Base-by-base conservation (phyloP, 2,888 invertebrate genomes). In the Sepioteuthis lessoniana region DNA sequence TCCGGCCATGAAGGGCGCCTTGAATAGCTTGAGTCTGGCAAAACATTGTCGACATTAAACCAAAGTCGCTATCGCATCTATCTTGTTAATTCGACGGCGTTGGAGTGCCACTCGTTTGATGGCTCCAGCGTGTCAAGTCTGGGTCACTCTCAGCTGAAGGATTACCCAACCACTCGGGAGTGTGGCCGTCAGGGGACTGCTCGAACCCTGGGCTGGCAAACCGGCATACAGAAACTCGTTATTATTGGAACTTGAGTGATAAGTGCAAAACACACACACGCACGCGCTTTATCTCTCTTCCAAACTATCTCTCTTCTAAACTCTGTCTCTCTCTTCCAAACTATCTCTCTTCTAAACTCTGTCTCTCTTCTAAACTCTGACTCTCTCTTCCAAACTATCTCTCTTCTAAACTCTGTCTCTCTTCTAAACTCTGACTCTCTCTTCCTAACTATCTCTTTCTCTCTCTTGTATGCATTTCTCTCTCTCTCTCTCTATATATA, bases 1-100 rank as follows among this genome's bases (percentile, higher is more conserved):
- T 76, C 76, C 76, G 76, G 76, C n/a, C 76, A 76, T 76, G n/a
- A 76, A 76, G 76, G 76, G 76, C 76, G 76, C 76, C 76, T 60
- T 76, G 76, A 76, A n/a, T 76, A 16, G 76, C 16, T n/a, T 16
- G n/a, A 76, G 76, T 76, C 76, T 76, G 76, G 76, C 76, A 76
- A 76, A 76, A 76, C 76, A 76, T 76, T n/a, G 76, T 13, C 76
- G 76, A 35, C 76, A n/a, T 76, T 16, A 76, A 76, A 76, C 76
- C 76, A 35, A 76, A 13, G n/a, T 19, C 10, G 76, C 76, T n/a
- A 76, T n/a, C n/a, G n/a, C 76, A 31, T 31, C 28, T 31, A 10
- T 28, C 60, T 76, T 35, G 76, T n/a, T 76, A 76, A 76, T 76
- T 76, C 76, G 76, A 16, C n/a, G 76, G 35, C 35, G n/a, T 19